Conservation (phyloP, 2,888 invertebrate species). For the Xylota sylvarum region DNA sequence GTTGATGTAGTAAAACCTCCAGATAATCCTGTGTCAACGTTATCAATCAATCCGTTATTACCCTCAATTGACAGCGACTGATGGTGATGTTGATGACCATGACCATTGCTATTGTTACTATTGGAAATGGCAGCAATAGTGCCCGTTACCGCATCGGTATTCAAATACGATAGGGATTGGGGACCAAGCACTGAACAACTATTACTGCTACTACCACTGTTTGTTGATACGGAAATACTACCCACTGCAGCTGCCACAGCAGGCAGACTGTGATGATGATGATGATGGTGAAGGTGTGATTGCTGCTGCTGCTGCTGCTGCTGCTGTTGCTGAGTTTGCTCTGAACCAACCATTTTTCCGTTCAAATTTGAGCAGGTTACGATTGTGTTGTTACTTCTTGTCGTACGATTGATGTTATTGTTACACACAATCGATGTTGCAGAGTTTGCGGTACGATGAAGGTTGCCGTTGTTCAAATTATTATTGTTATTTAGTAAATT, state of each 20-base stretch:
- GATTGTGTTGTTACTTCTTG: slow-evolving; percentile 34
- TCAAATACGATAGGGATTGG: slow-evolving; percentile 59
- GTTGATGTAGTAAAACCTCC: slow-evolving; percentile 57
- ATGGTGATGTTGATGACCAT: slow-evolving; percentile 43
- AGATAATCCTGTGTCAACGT: slow-evolving; percentile 44
- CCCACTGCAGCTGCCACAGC: slow-evolving; percentile 40
- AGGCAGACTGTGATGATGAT: slow-evolving; percentile 67
- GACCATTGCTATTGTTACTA: slow-evolving; percentile 48
- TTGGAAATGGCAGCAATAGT: slow-evolving; percentile 63
- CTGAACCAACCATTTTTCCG: slow-evolving; percentile 65
- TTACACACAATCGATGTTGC: slow-evolving; percentile 54
- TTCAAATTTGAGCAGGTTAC: slow-evolving; percentile 30
- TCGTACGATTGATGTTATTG: slow-evolving; percentile 58
- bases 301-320: slow-evolving; percentile 71
- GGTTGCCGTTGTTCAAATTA: slow-evolving; percentile 38
- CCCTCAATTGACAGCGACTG: slow-evolving; percentile 57
- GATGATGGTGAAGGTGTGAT: slow-evolving; percentile 58
- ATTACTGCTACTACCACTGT: slow-evolving; percentile 32
- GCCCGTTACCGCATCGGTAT: slow-evolving; percentile 42
- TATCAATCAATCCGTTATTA: slow-evolving; percentile 56
- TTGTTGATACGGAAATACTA: slow-evolving; percentile 37
- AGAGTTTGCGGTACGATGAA: slow-evolving; percentile 31
- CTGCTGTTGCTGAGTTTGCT: slow-evolving; percentile 59
- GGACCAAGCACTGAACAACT: slow-evolving; percentile 52
- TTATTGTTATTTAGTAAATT: slow-evolving; percentile 63